These are phyloP conservation scores for Rhinolophus sinicus DNA, from an alignment of 2,113 vertebrate genomes.

Conservation along the genomic window DNA sequence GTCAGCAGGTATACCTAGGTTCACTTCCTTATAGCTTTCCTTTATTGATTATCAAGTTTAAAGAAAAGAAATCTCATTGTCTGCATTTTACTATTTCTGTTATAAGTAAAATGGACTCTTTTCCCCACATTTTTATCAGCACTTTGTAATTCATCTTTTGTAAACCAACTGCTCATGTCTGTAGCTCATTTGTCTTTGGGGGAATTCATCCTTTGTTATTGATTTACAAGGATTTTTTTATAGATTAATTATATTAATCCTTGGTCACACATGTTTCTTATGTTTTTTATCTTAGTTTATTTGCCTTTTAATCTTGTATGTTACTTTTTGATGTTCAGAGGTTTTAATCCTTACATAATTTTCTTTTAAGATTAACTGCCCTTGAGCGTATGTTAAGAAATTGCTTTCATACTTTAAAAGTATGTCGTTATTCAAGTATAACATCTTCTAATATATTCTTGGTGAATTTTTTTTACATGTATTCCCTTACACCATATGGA, in stretches of 20 bases:
- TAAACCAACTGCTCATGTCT: background rate
- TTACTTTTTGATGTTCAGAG: constrained; percentile 54
- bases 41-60: background rate
- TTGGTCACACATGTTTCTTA: background rate
- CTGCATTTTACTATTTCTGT: background rate
- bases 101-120: background rate
- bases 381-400: constrained; percentile 50
- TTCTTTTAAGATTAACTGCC: constrained; percentile 58
- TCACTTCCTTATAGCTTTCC: background rate
- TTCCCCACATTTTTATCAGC: constrained; percentile 28
- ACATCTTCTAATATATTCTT: background rate
- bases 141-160: constrained; percentile 14
- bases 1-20: background rate
- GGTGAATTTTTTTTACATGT: background rate
- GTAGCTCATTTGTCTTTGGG: background rate
- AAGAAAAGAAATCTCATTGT: background rate
- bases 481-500: background rate
- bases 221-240: constrained; percentile 30
- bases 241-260: constrained; percentile 45
- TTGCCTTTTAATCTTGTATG: constrained; percentile 51
- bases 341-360: constrained; percentile 39
- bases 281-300: background rate
- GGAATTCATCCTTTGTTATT: constrained; percentile 19
- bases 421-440: background rate
- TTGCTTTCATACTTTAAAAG: constrained; percentile 47